Conservation (phyloP, 2,888 invertebrate species). For the Drosophila incognita region DNA sequence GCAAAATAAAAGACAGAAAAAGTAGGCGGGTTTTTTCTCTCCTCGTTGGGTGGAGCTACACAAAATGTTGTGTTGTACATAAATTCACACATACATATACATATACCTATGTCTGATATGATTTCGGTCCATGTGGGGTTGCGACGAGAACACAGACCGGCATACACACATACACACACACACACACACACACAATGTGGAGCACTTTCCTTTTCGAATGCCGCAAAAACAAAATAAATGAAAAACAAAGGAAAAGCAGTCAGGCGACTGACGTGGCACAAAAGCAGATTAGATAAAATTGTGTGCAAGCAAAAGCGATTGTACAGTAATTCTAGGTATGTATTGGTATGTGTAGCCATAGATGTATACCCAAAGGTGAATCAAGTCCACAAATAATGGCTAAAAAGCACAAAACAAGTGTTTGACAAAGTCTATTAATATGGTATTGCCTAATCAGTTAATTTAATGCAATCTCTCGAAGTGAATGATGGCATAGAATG, state of each 20-base stretch:
- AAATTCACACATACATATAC: not conserved
- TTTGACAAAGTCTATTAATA: not conserved
- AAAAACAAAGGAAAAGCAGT: slow-evolving; percentile 39
- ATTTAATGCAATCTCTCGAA: not conserved
- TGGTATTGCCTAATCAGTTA: too few species aligned
- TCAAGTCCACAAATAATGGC: not conserved
- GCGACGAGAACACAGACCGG: slow-evolving; percentile 7
- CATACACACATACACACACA: not conserved
- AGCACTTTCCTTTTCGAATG: slow-evolving; percentile 64
- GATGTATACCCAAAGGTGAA: not conserved
- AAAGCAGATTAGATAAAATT: slow-evolving; percentile 37
- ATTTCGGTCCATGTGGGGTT: slow-evolving; percentile 29
- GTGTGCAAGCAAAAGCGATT: slow-evolving; percentile 2
- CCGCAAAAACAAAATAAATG: slow-evolving; percentile 13
- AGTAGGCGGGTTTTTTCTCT: slow-evolving; percentile 10
- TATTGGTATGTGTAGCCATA: not conserved
- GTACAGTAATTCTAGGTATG: slow-evolving; percentile 9
- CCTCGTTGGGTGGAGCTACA: slow-evolving; percentile 48
- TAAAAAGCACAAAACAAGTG: not conserved
- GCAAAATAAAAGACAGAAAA: slow-evolving; percentile 8
- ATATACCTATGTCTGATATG: slow-evolving; percentile 2
- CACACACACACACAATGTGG: slow-evolving; percentile 2
- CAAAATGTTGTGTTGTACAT: slow-evolving; percentile 14
- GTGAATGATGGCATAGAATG: not conserved
- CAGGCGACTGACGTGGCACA: slow-evolving; percentile 27